Conservation (phyloP, 2,113 vertebrate genomes). For the Hyperopisus bebe region DNA sequence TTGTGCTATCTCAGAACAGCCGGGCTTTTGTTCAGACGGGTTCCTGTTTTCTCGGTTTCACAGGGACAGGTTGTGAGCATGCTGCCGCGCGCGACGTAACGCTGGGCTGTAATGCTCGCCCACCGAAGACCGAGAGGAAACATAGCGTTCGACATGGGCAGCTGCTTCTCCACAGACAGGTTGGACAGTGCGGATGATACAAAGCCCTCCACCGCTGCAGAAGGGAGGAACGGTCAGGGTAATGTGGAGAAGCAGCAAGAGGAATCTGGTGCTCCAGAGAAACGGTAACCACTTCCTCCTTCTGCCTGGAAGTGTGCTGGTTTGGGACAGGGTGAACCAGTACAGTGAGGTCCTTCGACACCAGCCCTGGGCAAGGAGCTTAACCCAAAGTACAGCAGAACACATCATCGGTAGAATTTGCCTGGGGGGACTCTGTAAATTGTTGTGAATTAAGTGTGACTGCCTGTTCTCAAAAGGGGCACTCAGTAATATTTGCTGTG, state of each 20-base stretch:
- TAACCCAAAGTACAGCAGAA: neutral
- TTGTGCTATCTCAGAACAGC: neutral
- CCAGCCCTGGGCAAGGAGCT: neutral
- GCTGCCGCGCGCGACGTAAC: neutral
- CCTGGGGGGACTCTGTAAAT: neutral
- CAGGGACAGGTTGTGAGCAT: neutral
- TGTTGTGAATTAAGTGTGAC: neutral
- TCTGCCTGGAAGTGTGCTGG: neutral
- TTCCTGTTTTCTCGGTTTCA: neutral
- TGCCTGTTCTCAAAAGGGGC: neutral
- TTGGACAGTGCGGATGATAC: neutral
- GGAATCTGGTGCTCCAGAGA: neutral
- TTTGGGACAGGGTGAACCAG: neutral
- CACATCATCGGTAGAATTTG: neutral
- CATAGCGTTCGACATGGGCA: conserved; percentile 11
- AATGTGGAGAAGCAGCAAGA: neutral
- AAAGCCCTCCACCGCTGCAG: neutral
- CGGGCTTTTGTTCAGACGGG: neutral
- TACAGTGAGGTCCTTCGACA: neutral
- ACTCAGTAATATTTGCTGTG: neutral
- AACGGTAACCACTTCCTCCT: neutral
- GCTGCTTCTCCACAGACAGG: neutral
- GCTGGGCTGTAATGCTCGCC: neutral
- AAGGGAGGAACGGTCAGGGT: neutral
- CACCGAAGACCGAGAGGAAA: neutral